Evolutionary conservation across 2,797 vertebrate genomes (phyloP).

Genomic region (Ibycter americanus): DNA sequence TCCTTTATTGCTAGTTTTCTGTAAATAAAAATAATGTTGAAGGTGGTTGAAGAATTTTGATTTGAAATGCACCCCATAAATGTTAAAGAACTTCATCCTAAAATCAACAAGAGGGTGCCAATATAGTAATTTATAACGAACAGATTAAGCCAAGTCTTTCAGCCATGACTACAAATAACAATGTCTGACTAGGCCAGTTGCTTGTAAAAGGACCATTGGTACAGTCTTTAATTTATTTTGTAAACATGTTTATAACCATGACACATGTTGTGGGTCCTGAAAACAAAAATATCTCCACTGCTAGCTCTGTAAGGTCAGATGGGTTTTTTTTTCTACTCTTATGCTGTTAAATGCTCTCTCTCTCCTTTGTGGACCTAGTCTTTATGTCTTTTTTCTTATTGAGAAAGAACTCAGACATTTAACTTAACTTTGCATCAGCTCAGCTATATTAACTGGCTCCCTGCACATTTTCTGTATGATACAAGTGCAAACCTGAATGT

Average conservation of each 20-base stretch:
- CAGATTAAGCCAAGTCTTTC: not conserved
- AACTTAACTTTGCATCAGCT: not conserved
- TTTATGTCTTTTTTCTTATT: not conserved
- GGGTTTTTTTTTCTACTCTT: not conserved
- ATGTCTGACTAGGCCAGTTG: not conserved
- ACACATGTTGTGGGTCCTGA: not conserved
- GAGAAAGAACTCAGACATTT: not conserved
- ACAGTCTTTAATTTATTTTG: not conserved
- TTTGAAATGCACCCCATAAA: not conserved
- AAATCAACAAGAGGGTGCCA: not conserved
- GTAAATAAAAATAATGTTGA: not conserved
- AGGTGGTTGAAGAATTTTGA: not conserved
- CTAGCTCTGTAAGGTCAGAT: not conserved
- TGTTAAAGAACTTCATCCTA: not conserved
- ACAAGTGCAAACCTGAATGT: not conserved
- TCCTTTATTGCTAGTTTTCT: not conserved
- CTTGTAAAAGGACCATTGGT: not conserved
- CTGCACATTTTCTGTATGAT: not conserved
- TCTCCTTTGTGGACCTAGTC: not conserved
- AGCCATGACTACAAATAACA: not conserved
- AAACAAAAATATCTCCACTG: not conserved
- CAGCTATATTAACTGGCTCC: not conserved
- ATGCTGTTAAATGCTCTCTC: not conserved
- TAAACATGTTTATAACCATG: not conserved
- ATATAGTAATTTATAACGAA: not conserved